Evolutionary conservation across 2,113 vertebrate species (phyloP).

Genomic region (Labrus mixtus): DNA sequence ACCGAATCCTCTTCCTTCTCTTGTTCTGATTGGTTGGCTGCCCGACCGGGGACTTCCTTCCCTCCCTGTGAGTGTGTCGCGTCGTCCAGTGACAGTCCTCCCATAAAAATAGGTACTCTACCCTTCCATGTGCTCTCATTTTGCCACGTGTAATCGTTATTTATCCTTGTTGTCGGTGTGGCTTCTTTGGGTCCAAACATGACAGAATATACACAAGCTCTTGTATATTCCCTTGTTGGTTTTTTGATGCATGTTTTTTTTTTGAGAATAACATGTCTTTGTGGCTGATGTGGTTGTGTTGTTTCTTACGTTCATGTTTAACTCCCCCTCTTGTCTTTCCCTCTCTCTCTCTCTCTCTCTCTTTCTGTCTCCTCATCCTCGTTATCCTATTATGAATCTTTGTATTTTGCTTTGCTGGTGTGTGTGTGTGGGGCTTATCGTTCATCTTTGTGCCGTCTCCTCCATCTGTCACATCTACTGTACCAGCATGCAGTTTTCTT

Average conservation of each 20-base stretch:
- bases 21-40: conserved; percentile 80
- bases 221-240: conserved; percentile 48
- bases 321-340: neutral
- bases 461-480: conserved; percentile 54
- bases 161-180: conserved; percentile 54
- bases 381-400: conserved; percentile 25
- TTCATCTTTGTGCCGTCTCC: conserved; percentile 39
- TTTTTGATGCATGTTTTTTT: conserved; percentile 65
- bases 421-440: conserved; percentile 51
- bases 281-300: conserved; percentile 51
- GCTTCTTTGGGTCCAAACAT: conserved; percentile 45
- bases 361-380: neutral
- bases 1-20: conserved; percentile 74
- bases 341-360: neutral
- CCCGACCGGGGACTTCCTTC: conserved; percentile 72
- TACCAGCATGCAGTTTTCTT: conserved; percentile 49
- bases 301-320: neutral
- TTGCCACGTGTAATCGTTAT: conserved; percentile 24
- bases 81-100: conserved; percentile 79
- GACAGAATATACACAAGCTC: conserved; percentile 45
- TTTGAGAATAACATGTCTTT: conserved; percentile 28
- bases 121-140: conserved; percentile 35
- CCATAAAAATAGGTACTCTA: conserved; percentile 86
- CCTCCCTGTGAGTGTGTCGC: conserved; percentile 78
- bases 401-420: conserved; percentile 47